Evolutionary conservation across 2,113 vertebrate species (phyloP).

Genomic region (Periophthalmodon schlosseri): DNA sequence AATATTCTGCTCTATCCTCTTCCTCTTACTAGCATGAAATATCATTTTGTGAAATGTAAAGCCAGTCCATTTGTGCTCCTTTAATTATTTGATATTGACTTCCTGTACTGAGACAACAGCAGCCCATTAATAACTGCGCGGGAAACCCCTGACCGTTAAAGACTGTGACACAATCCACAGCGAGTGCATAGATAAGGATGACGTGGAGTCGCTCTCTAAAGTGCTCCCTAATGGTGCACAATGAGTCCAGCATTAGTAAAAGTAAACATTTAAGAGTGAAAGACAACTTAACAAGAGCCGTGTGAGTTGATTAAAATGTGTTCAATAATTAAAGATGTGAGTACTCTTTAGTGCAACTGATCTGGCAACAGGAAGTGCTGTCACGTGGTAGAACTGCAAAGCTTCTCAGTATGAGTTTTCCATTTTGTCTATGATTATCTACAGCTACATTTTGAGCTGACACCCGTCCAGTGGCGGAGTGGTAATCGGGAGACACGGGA

Average conservation of each 20-base stretch:
- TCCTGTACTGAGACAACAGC: not conserved
- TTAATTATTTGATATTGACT: not conserved
- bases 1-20: not conserved
- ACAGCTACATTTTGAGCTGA: not conserved
- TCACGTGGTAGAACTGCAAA: not conserved
- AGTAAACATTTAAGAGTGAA: not conserved
- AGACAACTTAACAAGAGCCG: not conserved
- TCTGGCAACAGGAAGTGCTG: not conserved
- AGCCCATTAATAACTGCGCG: slow-evolving; percentile 1
- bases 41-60: not conserved
- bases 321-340: slow-evolving; percentile 8
- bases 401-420: not conserved
- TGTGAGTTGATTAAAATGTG: not conserved
- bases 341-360: not conserved
- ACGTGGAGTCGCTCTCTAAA: not conserved
- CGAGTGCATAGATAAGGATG: not conserved
- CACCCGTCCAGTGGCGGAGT: not conserved
- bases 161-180: not conserved
- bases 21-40: not conserved
- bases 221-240: not conserved
- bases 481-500: no score
- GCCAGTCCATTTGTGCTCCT: not conserved
- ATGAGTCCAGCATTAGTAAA: not conserved
- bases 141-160: slow-evolving; percentile 11
- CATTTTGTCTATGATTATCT: not conserved